Evolutionary conservation across 1,140 invertebrate genomes (phyloP).

Genomic region (Ectropis grisescens): DNA sequence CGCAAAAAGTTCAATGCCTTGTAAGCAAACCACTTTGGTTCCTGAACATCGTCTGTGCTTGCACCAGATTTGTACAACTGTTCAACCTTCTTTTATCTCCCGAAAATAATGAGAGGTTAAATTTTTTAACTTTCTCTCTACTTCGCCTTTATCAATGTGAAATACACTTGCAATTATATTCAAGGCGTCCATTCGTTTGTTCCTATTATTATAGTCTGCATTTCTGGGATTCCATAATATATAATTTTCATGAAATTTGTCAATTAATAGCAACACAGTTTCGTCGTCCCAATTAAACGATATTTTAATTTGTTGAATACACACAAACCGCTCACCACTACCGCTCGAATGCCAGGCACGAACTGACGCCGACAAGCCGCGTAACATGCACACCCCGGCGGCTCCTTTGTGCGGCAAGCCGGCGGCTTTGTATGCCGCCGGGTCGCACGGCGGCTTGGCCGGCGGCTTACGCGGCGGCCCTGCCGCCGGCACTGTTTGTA

Average conservation of each 20-base stretch:
- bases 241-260: conserved; percentile 5
- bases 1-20: conserved; percentile 5
- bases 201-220: conserved; percentile 3
- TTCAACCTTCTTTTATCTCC: conserved; percentile 3
- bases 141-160: conserved; percentile 1
- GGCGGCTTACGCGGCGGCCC: too few species aligned
- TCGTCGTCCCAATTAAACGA: conserved; percentile 1
- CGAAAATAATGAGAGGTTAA: conserved; percentile 3
- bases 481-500: too few species aligned
- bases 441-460: too few species aligned
- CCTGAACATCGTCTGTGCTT: conserved; percentile 1
- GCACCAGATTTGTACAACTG: conserved; percentile 1
- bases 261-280: conserved; percentile 2
- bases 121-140: conserved; percentile 2
- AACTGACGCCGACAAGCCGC: conserved; percentile 1
- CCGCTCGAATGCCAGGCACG: too few species aligned
- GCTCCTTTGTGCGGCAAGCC: conserved; percentile 7
- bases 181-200: conserved; percentile 1
- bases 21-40: conserved; percentile 6
- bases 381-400: too few species aligned
- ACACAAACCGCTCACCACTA: too few species aligned
- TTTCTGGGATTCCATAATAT: conserved; percentile 5
- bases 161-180: conserved; percentile 6
- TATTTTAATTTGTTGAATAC: too few species aligned
- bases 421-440: background rate